Base-by-base conservation (phyloP, 1,140 invertebrate genomes). In the Drosophila murphyi region DNA sequence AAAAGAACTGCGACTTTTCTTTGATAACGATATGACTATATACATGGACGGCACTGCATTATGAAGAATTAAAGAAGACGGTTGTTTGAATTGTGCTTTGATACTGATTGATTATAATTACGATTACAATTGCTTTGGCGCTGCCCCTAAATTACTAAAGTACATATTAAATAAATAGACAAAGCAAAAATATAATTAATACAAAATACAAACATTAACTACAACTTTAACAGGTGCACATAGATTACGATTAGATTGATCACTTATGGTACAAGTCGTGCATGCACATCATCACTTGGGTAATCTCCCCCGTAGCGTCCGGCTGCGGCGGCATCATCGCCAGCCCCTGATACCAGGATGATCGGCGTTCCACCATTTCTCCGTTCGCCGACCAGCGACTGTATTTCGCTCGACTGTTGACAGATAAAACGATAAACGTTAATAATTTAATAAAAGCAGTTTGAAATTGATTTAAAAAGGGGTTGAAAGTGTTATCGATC, bases 201-300 rank as follows among this genome's bases (percentile, higher is more conserved):
- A 34, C 31, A 52, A 34, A 48, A 12, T 34, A 60, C 20, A 60
- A 47, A 43, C 31, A 57, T 20, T 20, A 20, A 20, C 20, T 34
- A 52, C 35, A 52, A 54, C 51, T 12, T 32, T 20, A n/a, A 31
- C 6, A 52, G 34, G 31, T 52, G 45, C 8, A 31, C 12, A 48
- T 12, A 54, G n/a, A 56, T 56, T 0, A 39, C 1, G 20, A 56
- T 31, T 43, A 39, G 32, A 35, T 54, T 43, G n/a, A 50, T 47
- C 63, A 89, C 73, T 72, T 92, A 87, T 55, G 87, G 61, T 62
- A 89, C 77, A 86, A 83, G 74, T 76, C 78, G 65, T 61, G 76
- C 75, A 88, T 76, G 69, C 57, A 78, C 76, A 81, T 89, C 90
- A 87, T 92, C 77, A 72, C 47, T 32, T 63, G 63, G 45, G 85